Evolutionary conservation across 2,797 vertebrate genomes (phyloP).

Genomic region (Coranthus polyacanthus): DNA sequence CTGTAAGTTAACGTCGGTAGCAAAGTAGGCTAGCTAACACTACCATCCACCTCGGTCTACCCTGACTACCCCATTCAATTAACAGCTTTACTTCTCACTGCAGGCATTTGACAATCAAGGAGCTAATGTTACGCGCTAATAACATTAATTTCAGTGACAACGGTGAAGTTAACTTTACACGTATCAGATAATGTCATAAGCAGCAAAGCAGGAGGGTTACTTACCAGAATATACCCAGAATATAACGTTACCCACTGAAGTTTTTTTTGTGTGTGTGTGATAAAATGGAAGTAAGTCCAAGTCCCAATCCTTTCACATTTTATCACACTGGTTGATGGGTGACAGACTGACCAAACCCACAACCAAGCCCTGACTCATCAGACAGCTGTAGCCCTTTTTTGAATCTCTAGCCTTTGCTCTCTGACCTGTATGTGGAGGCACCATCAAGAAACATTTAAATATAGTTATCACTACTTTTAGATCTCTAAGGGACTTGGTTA

Average conservation of each 20-base stretch:
- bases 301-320: neutral
- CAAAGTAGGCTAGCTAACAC: constrained; percentile 54
- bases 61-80: constrained; percentile 45
- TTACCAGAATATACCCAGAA: no score
- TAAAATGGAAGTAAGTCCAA: neutral
- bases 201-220: neutral
- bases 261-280: no score
- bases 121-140: neutral
- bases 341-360: neutral
- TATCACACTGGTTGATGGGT: neutral
- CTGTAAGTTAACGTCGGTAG: constrained; percentile 30
- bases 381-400: neutral
- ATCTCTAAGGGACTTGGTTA: no score
- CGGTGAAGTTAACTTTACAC: neutral
- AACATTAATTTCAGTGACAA: neutral
- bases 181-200: neutral
- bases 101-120: constrained; percentile 30
- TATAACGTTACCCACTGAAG: neutral
- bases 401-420: neutral
- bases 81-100: constrained; percentile 9
- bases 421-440: neutral
- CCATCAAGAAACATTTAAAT: neutral
- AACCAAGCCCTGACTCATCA: neutral
- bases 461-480: neutral
- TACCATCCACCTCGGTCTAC: constrained; percentile 15